phyloP scores from a whole-genome alignment of 2,797 vertebrate genomes.

The Agapornis canus region DNA sequence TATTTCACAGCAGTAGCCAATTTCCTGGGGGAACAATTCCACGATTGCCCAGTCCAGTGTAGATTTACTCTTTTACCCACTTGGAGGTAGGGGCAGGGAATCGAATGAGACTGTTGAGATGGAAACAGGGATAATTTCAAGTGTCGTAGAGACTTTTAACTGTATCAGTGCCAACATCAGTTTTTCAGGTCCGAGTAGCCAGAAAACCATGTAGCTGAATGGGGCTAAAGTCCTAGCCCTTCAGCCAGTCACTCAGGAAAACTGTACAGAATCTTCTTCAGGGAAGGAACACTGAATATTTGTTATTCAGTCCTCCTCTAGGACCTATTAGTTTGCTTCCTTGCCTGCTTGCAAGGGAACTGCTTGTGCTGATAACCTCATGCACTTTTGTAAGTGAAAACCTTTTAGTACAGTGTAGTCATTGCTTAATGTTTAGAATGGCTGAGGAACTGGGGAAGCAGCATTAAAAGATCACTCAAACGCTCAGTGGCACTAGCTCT shows the following conservation, averaged over 20 bases:
- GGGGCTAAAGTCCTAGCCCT: background rate
- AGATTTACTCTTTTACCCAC: background rate
- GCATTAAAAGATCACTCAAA: background rate
- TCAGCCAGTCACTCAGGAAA: background rate
- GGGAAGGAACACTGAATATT: background rate
- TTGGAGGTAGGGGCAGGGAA: background rate
- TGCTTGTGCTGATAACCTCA: background rate
- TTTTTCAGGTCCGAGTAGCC: background rate
- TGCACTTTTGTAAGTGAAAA: background rate
- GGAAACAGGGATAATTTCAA: background rate
- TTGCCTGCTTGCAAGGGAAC: background rate
- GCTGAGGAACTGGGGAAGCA: background rate
- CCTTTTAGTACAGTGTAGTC: background rate
- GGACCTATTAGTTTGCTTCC: background rate
- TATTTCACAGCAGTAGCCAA: background rate
- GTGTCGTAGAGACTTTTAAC: constrained; percentile 14
- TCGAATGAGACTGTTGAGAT: background rate
- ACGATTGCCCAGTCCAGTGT: background rate
- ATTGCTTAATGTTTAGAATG: background rate
- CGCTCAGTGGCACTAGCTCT: background rate
- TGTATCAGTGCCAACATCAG: background rate
- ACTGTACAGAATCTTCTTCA: background rate
- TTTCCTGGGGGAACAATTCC: background rate
- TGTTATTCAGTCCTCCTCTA: background rate
- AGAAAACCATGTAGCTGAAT: background rate